Evolutionary conservation across 2,888 invertebrate genomes (phyloP).

Genomic region (Pandemis heparana): DNA sequence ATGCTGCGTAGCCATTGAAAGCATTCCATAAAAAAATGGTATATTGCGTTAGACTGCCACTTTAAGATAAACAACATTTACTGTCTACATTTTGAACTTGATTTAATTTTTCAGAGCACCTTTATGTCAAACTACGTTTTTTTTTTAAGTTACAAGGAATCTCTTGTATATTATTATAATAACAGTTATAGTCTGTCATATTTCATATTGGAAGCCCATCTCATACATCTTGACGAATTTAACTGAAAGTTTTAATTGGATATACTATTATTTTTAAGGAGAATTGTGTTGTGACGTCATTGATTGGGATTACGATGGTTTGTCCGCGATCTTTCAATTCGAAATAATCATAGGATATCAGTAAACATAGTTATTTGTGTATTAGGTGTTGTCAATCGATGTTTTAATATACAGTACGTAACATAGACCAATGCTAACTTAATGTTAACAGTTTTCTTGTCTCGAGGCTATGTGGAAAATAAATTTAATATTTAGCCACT

Average conservation of each 20-base stretch:
- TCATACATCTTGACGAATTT: slow-evolving; percentile 41
- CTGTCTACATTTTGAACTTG: not conserved
- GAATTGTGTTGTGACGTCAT: slow-evolving; percentile 39
- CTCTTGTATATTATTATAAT: not conserved
- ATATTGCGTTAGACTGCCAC: not conserved
- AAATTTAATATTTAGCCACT: not conserved
- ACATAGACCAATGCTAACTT: slow-evolving; percentile 63
- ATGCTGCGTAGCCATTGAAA: not conserved
- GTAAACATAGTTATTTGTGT: slow-evolving; percentile 62
- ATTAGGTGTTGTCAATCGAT: slow-evolving; percentile 75
- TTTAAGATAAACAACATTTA: not conserved
- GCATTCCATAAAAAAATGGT: not conserved
- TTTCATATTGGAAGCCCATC: slow-evolving; percentile 28
- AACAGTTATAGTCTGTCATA: slow-evolving; percentile 4
- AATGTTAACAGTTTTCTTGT: slow-evolving; percentile 28
- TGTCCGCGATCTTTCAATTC: slow-evolving; percentile 27
- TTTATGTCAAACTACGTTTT: not conserved
- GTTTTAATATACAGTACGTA: slow-evolving; percentile 63
- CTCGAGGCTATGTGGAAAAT: slow-evolving; percentile 20
- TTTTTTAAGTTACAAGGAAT: not conserved
- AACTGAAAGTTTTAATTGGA: slow-evolving; percentile 41
- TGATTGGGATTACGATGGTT: slow-evolving; percentile 29
- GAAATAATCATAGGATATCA: slow-evolving; percentile 49
- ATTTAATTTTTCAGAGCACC: not conserved
- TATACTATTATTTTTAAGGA: slow-evolving; percentile 37